Evolutionary conservation across 2,113 vertebrate genomes (phyloP).

Genomic region (Cinclus cinclus): DNA sequence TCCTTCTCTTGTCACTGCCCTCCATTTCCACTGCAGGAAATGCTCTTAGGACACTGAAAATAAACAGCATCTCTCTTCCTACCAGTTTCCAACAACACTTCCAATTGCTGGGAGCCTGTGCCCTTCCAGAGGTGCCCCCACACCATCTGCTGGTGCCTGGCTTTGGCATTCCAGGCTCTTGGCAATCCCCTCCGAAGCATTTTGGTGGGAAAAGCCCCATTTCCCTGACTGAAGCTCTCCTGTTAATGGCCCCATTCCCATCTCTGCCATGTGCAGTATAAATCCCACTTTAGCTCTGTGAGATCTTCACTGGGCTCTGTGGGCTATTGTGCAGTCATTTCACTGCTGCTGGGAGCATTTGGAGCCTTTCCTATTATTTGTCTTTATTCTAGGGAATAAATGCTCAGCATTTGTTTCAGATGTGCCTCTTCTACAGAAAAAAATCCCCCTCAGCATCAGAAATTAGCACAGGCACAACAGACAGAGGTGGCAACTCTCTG

Average conservation of each 20-base stretch:
- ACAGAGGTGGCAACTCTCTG: background rate
- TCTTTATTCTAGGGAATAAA: background rate
- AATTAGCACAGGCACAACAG: background rate
- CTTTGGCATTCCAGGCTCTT: background rate
- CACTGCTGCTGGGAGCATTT: background rate
- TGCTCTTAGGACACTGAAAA: background rate
- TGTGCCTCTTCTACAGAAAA: background rate
- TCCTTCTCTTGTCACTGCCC: background rate
- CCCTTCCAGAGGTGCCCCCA: background rate
- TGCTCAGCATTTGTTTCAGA: background rate
- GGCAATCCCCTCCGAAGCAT: background rate
- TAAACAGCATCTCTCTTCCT: background rate
- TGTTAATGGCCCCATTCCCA: background rate
- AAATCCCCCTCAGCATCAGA: background rate
- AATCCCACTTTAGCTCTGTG: background rate
- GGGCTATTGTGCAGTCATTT: background rate
- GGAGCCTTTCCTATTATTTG: conserved; percentile 1
- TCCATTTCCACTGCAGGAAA: background rate
- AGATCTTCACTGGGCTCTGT: background rate
- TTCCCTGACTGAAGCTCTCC: background rate
- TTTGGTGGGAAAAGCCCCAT: background rate
- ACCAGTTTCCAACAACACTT: background rate
- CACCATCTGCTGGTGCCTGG: conserved; percentile 43
- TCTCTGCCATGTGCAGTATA: background rate
- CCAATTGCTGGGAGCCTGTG: background rate